Evolutionary conservation across 2,113 vertebrate species (phyloP).

Genomic region (Balaeniceps rex): DNA sequence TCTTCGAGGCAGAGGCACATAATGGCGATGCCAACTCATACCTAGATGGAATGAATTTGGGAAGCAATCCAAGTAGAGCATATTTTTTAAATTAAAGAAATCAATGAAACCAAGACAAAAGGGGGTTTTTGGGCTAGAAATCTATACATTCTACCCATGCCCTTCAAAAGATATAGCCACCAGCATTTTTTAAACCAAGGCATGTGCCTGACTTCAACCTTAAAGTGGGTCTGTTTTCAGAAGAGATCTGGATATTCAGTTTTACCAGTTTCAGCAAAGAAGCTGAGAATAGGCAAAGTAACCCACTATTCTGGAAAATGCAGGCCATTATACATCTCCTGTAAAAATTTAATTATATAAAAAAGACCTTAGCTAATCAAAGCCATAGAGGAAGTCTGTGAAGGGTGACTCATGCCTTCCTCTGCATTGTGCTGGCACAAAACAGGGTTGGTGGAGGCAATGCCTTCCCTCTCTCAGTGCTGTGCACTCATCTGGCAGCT

Average conservation of each 20-base stretch:
- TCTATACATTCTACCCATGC: background rate
- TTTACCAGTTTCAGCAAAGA: background rate
- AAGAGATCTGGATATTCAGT: background rate
- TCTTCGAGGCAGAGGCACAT: background rate
- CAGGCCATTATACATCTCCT: background rate
- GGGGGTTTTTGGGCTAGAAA: background rate
- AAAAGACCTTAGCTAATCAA: background rate
- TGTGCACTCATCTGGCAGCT: conserved; percentile 22
- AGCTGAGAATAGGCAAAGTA: background rate
- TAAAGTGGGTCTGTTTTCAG: background rate
- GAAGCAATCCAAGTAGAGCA: background rate
- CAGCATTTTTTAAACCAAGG: background rate
- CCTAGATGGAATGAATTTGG: background rate
- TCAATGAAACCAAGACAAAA: background rate
- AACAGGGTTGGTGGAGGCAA: background rate
- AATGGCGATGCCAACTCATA: background rate
- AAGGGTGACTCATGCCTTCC: background rate
- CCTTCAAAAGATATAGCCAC: background rate
- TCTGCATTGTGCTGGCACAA: conserved; percentile 5
- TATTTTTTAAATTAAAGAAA: background rate
- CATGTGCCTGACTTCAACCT: background rate
- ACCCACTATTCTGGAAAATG: background rate
- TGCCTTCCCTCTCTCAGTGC: background rate
- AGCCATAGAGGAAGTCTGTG: background rate
- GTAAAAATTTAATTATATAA: background rate